Evolutionary conservation across 1,140 invertebrate genomes (phyloP), one percentile per base, ranked within the genome.

Genomic region (Lepidurus arcticus): DNA sequence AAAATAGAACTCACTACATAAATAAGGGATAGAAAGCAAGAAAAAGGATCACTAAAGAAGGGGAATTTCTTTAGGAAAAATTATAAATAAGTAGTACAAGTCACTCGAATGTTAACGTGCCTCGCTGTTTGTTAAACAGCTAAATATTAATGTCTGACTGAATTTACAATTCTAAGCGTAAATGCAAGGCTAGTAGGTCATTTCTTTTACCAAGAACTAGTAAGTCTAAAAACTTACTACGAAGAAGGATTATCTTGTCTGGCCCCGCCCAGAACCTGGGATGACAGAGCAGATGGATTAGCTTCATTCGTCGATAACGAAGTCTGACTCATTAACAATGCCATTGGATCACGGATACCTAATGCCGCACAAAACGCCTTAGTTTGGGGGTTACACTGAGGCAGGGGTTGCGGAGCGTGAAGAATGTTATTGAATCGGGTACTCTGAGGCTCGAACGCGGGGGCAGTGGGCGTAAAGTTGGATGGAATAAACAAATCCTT

Each of bases 381-480:
- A 7, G 94, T 96, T 85, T 98, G 96, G 21, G 91, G 89, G 86
- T 98, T 98, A 13, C 90, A 83, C 78, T 88, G 84, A 1, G 90
- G 85, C 73, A 84, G 82, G 0, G 85, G 84, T 76, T 86, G 34
- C 26, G 47, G 73, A 76, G 80, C 43, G 65, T 43, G 11, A 75
- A 79, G 16, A 53, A 76, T 34, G 82, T 80, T 16, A 16, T 78
- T 42, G 76, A 21, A 75, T 78, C 80, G 42, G 83, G 81, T 65
- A 83, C 80, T n/a, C 86, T 83, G 45, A 9, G 88, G 86, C 81
- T 89, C 84, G 82, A 90, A 92, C 2, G 88, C 82, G 75, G 90
- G 87, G 0, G 89, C 93, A 43, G 92, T 95, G 81, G 84, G 86
- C 44, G 85, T 84, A 86, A 99, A 98, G 85, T 92, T 94, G 2